These are phyloP conservation scores for Orthonychiurus folsomi DNA, from an alignment of 2,888 invertebrate genomes.

Conservation along the genomic window DNA sequence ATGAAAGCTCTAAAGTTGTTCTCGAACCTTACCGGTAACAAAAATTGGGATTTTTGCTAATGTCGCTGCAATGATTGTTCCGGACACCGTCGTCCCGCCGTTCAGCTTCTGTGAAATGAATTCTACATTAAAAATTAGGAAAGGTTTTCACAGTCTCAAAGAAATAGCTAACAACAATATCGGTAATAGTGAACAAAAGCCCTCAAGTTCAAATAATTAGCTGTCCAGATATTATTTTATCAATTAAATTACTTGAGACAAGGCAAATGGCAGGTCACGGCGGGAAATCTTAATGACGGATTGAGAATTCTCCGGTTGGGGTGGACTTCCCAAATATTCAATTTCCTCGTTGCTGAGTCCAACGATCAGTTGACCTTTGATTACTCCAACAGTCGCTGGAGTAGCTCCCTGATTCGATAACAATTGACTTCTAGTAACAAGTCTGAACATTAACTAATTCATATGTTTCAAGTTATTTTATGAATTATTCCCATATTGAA, in stretches of 20 bases:
- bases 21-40: conserved; percentile 63
- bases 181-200: background rate
- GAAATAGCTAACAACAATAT: background rate
- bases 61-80: conserved; percentile 78
- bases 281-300: conserved; percentile 70
- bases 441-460: background rate
- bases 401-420: conserved; percentile 56
- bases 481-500: no score
- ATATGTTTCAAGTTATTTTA: no score
- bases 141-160: no score
- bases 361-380: conserved; percentile 71
- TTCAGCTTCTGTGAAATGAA: conserved; percentile 49
- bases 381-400: conserved; percentile 87
- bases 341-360: conserved; percentile 56
- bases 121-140: background rate
- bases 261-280: conserved; percentile 69
- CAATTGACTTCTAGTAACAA: background rate
- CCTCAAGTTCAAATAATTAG: no score
- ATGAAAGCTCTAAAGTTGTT: conserved; percentile 4
- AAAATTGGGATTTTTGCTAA: conserved; percentile 77
- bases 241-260: conserved; percentile 50
- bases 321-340: conserved; percentile 32
- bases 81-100: conserved; percentile 95
- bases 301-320: conserved; percentile 48
- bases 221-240: background rate